Percentiles rank a stretch among this genome's conserved stretches.
These are phyloP conservation scores for Melitaea cinxia DNA, from an alignment of 1,140 invertebrate genomes.

Conservation along the genomic window DNA sequence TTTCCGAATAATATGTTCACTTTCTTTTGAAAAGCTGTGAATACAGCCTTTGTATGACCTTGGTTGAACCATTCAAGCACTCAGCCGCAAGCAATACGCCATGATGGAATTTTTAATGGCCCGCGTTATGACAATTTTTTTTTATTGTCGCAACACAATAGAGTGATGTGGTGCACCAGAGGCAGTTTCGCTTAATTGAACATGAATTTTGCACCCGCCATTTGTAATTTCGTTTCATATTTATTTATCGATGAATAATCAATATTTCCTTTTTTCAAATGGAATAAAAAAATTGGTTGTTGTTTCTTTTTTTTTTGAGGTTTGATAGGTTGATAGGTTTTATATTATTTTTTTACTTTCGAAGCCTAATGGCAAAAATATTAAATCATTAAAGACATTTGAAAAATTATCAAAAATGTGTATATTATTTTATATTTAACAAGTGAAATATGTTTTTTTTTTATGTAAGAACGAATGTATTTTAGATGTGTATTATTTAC, in stretches of 20 bases:
- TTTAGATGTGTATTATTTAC: too few relatives aligned
- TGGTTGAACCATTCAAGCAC: constrained; percentile 42
- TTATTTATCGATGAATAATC: background rate
- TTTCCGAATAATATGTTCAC: constrained; percentile 1
- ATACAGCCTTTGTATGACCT: constrained; percentile 59
- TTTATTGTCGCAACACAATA: constrained; percentile 57
- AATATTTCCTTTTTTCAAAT: background rate
- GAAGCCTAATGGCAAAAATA: too few relatives aligned
- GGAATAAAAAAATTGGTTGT: background rate
- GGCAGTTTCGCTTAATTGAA: constrained; percentile 49
- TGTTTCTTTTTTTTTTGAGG: background rate
- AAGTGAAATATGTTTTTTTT: too few relatives aligned
- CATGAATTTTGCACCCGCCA: constrained; percentile 54
- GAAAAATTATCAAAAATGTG: too few relatives aligned
- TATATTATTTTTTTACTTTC: too few relatives aligned
- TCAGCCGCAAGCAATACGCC: constrained; percentile 49
- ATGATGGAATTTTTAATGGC: constrained; percentile 72
- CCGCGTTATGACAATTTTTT: constrained; percentile 65
- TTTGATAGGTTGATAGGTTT: too few relatives aligned
- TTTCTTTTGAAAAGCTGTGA: constrained; percentile 52
- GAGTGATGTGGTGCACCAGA: constrained; percentile 29
- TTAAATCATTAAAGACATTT: too few relatives aligned
- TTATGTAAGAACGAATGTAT: too few relatives aligned
- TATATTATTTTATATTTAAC: too few relatives aligned
- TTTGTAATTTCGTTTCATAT: constrained; percentile 15